A percentile compares a stretch with the other conserved stretches of the same genome.
Evolutionary conservation across 2,113 vertebrate species (phyloP).

Genomic region (Brachionichthys hirsutus): DNA sequence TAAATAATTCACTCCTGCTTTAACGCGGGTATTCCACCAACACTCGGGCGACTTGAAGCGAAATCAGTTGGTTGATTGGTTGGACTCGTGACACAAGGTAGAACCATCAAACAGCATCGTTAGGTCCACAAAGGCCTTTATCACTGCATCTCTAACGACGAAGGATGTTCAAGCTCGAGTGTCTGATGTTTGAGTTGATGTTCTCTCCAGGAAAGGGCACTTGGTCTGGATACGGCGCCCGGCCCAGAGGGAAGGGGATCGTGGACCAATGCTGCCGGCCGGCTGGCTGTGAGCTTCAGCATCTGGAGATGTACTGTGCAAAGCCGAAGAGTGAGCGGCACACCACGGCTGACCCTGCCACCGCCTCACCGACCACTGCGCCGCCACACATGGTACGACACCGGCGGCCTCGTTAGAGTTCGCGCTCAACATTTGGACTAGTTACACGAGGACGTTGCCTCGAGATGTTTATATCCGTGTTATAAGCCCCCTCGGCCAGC

Average conservation of each 20-base stretch:
- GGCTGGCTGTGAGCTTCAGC: conserved; percentile 62
- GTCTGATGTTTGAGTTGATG: not conserved
- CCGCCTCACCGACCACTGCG: not conserved
- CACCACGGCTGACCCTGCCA: conserved; percentile 20
- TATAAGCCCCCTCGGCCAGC: not conserved
- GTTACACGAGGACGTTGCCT: too few relatives aligned
- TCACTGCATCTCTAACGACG: too few relatives aligned
- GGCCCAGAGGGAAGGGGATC: conserved; percentile 64
- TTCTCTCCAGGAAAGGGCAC: conserved; percentile 49
- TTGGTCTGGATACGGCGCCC: conserved; percentile 59
- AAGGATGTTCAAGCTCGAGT: not conserved
- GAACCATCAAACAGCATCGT: too few relatives aligned
- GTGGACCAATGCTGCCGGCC: conserved; percentile 65
- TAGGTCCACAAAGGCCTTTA: too few relatives aligned
- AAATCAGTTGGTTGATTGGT: too few relatives aligned
- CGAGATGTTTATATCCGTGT: not conserved
- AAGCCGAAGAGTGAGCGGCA: conserved; percentile 46
- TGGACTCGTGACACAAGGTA: too few relatives aligned
- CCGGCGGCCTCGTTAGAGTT: not conserved
- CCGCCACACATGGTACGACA: conserved; percentile 21
- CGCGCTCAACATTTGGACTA: too few relatives aligned
- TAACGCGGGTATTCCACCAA: too few relatives aligned
- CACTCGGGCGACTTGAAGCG: too few relatives aligned
- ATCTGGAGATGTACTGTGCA: conserved; percentile 66
- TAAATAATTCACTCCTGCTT: too few relatives aligned